Evolutionary conservation across 92 coral and sea anemone genomes (phyloP).

Genomic region (Phenganax marumi): DNA sequence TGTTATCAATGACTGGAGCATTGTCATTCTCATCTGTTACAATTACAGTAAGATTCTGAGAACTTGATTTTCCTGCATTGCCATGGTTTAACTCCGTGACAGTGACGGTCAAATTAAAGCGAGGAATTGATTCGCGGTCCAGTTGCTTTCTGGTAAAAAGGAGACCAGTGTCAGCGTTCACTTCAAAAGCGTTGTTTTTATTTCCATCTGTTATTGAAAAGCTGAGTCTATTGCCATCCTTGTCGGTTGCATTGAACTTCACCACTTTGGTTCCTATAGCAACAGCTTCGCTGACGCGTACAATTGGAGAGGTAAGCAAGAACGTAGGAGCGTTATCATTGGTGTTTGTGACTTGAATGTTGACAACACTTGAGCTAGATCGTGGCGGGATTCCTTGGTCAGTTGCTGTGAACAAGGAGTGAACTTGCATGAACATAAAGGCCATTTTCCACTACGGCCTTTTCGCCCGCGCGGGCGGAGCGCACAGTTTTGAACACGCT

Average conservation of each 20-base stretch:
- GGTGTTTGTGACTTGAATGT: conserved; percentile 66
- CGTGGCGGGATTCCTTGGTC: conserved; percentile 73
- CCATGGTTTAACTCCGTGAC: conserved; percentile 54
- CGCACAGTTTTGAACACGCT: too few relatives aligned
- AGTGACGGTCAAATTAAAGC: conserved; percentile 61
- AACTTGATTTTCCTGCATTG: not conserved
- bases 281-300: conserved; percentile 73
- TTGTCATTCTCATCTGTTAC: conserved; percentile 82
- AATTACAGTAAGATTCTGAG: conserved; percentile 49
- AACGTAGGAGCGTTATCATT: conserved; percentile 84
- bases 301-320: conserved; percentile 56
- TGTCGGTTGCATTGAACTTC: conserved; percentile 79
- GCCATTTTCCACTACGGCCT: too few relatives aligned
- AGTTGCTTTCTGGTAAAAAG: conserved; percentile 69
- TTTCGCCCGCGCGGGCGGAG: too few relatives aligned
- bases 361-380: conserved; percentile 66
- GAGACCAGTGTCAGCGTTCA: conserved; percentile 61
- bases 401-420: conserved; percentile 41
- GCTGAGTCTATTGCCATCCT: conserved; percentile 67
- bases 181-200: conserved; percentile 55
- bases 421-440: too few relatives aligned
- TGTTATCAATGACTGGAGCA: conserved; percentile 57
- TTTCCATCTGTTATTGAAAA: conserved; percentile 67
- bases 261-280: conserved; percentile 80
- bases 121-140: conserved; percentile 68